Evolutionary conservation across 2,797 vertebrate genomes (phyloP), one percentile per base, ranked within the genome.

Genomic region (Cyclopterus lumpus): DNA sequence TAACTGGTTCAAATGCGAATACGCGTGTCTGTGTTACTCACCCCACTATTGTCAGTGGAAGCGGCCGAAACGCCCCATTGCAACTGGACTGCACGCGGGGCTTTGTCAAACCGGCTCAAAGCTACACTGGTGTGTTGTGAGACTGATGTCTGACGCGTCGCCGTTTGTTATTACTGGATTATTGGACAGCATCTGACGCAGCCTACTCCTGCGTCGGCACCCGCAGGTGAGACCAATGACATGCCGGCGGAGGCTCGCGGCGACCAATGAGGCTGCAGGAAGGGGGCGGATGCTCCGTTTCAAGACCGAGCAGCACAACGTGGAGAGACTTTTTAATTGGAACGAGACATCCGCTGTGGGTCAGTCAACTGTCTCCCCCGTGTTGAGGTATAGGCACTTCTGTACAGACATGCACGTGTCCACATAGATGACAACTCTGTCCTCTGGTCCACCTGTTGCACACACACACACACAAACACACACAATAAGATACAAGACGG

Each of bases 101-200:
- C 24, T 82, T 68, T 73, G 8, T 18, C 36, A 42, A 30, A 51
- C 53, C 68, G 30, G 24, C 0, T 24, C 20, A 64, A 67, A 42
- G 44, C 40, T 30, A 73, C 40, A 67, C 6, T 67, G 38, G 6
- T 61, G 20, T 74, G 82, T 67, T 62, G 2, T 5, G 4, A 61
- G 34, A 36, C 60, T 61, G 54, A 72, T 54, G 67, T 75, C 81
- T 85, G 10, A 77, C 40, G 60, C 44, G 65, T 68, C 71, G 49
- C 14, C 59, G 83, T 91, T 90, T 84, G 75, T 89, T 77, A 70
- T 87, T 72, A 72, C 75, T 34, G 83, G 84, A 88, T 89, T 81
- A 81, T 62, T 60, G 58, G 67, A 78, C 59, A 15, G 44, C 11
- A 7, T 77, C 70, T 54, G 81, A 83, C 20, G 89, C 86, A 89